Base-by-base conservation (phyloP, 2,888 invertebrate species). In the Spodoptera exigua region DNA sequence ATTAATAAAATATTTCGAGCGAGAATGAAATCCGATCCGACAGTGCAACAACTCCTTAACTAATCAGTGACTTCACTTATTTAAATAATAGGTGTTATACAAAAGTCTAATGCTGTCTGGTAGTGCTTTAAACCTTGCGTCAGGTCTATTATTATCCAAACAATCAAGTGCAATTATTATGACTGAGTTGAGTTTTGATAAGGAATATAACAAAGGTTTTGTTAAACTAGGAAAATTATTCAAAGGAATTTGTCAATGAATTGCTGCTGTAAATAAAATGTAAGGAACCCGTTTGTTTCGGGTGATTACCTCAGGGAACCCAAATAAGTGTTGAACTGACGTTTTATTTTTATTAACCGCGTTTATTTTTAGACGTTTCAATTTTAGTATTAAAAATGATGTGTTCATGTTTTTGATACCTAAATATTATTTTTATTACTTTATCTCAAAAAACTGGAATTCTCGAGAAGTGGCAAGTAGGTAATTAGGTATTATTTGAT, bases 91-190 rank as follows among this genome's bases (percentile, higher is more conserved):
- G 27, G 27, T 27, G 17, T 41, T 62, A 70, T 56, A 70, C 56
- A 70, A 63, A 51, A 37, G 13, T 62, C 62, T 27, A 63, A 63
- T 71, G 40, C 57, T 14, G 69, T 72, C 58, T 72, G 44, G 36
- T 47, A 62, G 61, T 71, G 62, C 41, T 37, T 39, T 62, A 60
- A 48, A 47, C 39, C 12, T 52, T 58, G 37, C 55, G 69, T 76
- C 70, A 70, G 34, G 14, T 45, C 55, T 70, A 66, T 70, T 76
- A 67, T 61, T 67, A 70, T 44, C 47, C 16, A 49, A 58, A 64
- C 73, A 59, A 63, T 52, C 75, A 60, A 71, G 59, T 54, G 59
- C 46, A 60, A 61, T 59, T 49, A 46, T 18, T 69, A 45, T 18
- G 36, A 35, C 16, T 57, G 61, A 43, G 53, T 41, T 14, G 17